Evolutionary conservation across 2,113 vertebrate species (phyloP).

Genomic region (Syngnathus typhle): DNA sequence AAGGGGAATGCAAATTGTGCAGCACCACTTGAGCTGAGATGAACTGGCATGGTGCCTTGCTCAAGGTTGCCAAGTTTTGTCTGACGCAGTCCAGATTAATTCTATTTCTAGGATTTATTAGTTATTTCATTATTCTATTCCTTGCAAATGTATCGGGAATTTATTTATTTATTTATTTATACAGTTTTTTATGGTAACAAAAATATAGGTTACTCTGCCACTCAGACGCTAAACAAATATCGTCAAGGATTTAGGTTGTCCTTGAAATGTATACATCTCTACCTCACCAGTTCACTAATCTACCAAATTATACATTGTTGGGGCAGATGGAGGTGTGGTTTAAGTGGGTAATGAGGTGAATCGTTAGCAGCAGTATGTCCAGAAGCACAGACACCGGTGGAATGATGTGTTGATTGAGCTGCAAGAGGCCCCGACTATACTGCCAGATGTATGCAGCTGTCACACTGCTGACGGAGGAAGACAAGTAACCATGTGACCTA

Average conservation of each 20-base stretch:
- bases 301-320: slow-evolving; percentile 54
- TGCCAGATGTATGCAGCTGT: slow-evolving; percentile 69
- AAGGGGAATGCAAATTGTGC: too few relatives aligned
- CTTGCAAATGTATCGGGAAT: slow-evolving; percentile 50
- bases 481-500: slow-evolving; percentile 38
- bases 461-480: slow-evolving; percentile 59
- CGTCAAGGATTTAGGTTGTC: slow-evolving; percentile 37
- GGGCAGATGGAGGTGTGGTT: slow-evolving; percentile 60
- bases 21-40: too few relatives aligned
- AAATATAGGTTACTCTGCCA: too few relatives aligned
- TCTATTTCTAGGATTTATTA: background rate
- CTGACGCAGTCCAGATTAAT: too few relatives aligned
- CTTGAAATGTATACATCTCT: background rate
- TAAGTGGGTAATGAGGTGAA: slow-evolving; percentile 59
- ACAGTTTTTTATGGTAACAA: background rate
- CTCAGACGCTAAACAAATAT: background rate
- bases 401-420: slow-evolving; percentile 68
- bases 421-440: slow-evolving; percentile 57
- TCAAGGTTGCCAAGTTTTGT: background rate
- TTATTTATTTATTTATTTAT: too few relatives aligned
- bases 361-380: slow-evolving; percentile 54
- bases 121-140: background rate
- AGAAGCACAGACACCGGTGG: slow-evolving; percentile 51
- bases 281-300: slow-evolving; percentile 22
- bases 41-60: background rate